Conservation (phyloP, 2,888 invertebrate species). For the Eutolmus rufibarbis region DNA sequence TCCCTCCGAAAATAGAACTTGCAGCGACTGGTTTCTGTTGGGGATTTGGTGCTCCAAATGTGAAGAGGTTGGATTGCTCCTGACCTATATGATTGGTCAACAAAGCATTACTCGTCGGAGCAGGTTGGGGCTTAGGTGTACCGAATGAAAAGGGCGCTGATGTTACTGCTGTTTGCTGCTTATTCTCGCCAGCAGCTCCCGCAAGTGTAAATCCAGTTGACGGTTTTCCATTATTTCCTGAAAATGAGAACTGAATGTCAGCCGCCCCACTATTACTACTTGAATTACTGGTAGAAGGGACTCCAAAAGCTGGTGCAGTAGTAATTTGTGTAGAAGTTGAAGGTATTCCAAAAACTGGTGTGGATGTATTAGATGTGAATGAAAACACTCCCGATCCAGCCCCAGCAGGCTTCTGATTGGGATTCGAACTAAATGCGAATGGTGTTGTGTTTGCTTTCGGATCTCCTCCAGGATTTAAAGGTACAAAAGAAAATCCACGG, state of each 20-base stretch:
- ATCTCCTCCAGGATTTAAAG: neutral
- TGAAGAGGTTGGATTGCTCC: neutral
- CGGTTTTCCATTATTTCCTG: neutral
- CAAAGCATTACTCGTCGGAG: neutral
- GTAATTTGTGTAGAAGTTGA: neutral
- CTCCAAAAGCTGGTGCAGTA: neutral
- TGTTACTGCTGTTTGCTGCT: neutral
- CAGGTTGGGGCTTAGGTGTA: neutral
- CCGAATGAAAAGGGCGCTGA: neutral
- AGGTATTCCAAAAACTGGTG: neutral
- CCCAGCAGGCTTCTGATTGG: neutral
- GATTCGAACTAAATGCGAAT: neutral
- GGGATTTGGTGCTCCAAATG: neutral
- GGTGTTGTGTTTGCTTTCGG: neutral
- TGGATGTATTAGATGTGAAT: neutral
- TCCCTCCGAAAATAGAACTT: neutral
- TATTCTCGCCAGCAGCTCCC: neutral
- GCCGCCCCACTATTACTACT: neutral
- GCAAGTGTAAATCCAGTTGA: constrained; percentile 6
- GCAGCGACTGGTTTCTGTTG: neutral
- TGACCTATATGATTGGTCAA: neutral
- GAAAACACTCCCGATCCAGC: neutral
- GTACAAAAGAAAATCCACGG: constrained; percentile 31
- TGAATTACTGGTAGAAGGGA: neutral
- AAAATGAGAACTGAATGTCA: neutral